Conservation (phyloP, 2,888 invertebrate genomes). For the Orthonychiurus folsomi region DNA sequence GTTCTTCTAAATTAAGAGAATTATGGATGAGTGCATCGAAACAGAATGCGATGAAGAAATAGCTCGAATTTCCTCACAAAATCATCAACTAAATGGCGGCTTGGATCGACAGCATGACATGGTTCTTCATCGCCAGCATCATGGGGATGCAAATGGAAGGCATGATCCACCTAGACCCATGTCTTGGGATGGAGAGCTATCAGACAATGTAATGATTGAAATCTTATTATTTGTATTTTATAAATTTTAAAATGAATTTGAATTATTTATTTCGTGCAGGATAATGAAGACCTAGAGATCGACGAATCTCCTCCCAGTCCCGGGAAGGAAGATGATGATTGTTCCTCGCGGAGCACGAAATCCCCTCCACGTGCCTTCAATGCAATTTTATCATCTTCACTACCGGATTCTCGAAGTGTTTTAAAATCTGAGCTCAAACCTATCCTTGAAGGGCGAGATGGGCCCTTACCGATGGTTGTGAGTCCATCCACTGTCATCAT, state of each 20-base stretch:
- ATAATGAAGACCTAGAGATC: constrained; percentile 17
- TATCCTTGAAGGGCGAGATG: background rate
- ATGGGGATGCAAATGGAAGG: constrained; percentile 44
- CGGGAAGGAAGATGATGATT: background rate
- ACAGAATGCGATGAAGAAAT: constrained; percentile 41
- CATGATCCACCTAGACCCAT: constrained; percentile 61
- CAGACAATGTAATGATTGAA: constrained; percentile 58
- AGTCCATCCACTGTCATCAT: background rate
- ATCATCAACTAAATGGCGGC: constrained; percentile 13
- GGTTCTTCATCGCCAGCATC: constrained; percentile 13
- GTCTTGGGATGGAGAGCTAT: constrained; percentile 91
- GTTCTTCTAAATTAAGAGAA: background rate
- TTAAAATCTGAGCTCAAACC: background rate
- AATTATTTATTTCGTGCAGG: too few species aligned
- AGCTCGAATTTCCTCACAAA: constrained; percentile 38
- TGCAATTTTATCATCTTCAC: background rate
- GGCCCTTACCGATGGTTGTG: background rate
- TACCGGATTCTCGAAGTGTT: background rate
- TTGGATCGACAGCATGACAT: constrained; percentile 16
- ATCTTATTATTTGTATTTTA: background rate
- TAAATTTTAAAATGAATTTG: constrained; percentile 3
- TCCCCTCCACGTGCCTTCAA: background rate
- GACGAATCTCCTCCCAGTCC: background rate
- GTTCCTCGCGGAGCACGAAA: too few species aligned
- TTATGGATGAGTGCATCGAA: constrained; percentile 40